These are phyloP conservation scores for Greenwoodochromis staneri DNA, from an alignment of 2,113 vertebrate species.

Conservation along the genomic window DNA sequence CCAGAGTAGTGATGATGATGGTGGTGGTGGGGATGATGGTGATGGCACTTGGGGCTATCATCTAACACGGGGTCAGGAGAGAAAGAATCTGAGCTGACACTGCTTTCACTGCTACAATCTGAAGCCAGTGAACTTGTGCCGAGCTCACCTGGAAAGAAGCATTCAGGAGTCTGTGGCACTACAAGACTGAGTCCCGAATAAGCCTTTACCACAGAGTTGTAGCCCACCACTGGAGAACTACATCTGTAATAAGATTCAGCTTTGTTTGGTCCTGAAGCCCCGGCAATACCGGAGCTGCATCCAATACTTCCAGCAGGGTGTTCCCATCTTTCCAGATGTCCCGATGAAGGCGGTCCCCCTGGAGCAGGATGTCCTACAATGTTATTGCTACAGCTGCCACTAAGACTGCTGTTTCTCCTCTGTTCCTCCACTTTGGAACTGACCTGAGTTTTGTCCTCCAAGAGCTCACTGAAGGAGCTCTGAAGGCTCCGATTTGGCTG, in stretches of 20 bases:
- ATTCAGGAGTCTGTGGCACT: constrained; percentile 79
- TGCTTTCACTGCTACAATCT: constrained; percentile 90
- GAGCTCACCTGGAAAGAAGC: constrained; percentile 78
- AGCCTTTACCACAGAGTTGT: constrained; percentile 81
- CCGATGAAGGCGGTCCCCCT: constrained; percentile 75
- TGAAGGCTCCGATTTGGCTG: constrained; percentile 78
- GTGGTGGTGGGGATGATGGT: constrained; percentile 76
- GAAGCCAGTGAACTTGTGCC: constrained; percentile 79
- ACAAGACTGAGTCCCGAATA: constrained; percentile 82
- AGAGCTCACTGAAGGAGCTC: constrained; percentile 73
- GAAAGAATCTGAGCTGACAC: constrained; percentile 83
- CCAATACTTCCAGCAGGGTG: background rate
- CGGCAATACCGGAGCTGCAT: constrained; percentile 31
- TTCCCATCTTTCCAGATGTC: constrained; percentile 73
- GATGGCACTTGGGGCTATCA: constrained; percentile 81
- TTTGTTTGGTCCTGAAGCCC: constrained; percentile 71
- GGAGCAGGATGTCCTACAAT: constrained; percentile 70
- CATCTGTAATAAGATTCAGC: constrained; percentile 81
- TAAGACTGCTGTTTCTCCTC: constrained; percentile 38
- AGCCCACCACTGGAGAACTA: constrained; percentile 82
- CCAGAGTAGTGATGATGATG: constrained; percentile 66
- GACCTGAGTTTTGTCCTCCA: constrained; percentile 83
- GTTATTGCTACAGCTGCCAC: constrained; percentile 61
- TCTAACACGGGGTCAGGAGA: constrained; percentile 83
- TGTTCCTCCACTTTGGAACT: constrained; percentile 82